Conservation (phyloP, 2,888 invertebrate genomes). For the Tridacna crocea region DNA sequence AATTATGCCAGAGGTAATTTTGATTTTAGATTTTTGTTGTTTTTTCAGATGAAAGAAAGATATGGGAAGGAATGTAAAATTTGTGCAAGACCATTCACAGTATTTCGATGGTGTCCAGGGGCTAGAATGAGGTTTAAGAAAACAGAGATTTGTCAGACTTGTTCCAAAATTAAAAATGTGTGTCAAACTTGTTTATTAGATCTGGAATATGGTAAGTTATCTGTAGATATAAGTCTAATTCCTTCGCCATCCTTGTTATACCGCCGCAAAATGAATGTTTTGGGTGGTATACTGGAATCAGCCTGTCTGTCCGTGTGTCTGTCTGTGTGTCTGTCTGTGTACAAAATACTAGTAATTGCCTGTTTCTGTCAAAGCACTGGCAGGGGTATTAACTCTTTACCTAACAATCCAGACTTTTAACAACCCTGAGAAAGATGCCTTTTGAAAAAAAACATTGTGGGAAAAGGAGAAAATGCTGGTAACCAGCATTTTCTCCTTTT, state of each 20-base stretch:
- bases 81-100: conserved; percentile 96
- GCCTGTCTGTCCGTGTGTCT: too few species aligned
- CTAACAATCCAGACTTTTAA: too few species aligned
- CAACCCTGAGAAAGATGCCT: background rate
- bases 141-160: conserved; percentile 98
- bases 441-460: background rate
- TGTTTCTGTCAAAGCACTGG: too few species aligned
- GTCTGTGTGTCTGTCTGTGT: too few species aligned
- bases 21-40: conserved; percentile 11
- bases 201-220: conserved; percentile 90
- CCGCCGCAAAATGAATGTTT: too few species aligned
- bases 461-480: background rate
- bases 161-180: conserved; percentile 96
- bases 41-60: conserved; percentile 93
- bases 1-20: too few species aligned
- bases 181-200: conserved; percentile 98
- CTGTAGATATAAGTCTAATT: background rate
- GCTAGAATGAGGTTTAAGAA: conserved; percentile 98
- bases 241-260: too few species aligned
- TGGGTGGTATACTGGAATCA: too few species aligned
- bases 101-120: conserved; percentile 98
- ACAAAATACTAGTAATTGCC: too few species aligned
- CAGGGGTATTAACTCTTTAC: too few species aligned
- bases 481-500: background rate
- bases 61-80: conserved; percentile 98